phyloP scores from a whole-genome alignment of 2,888 invertebrate genomes.

The Hyppa rectilinea region DNA sequence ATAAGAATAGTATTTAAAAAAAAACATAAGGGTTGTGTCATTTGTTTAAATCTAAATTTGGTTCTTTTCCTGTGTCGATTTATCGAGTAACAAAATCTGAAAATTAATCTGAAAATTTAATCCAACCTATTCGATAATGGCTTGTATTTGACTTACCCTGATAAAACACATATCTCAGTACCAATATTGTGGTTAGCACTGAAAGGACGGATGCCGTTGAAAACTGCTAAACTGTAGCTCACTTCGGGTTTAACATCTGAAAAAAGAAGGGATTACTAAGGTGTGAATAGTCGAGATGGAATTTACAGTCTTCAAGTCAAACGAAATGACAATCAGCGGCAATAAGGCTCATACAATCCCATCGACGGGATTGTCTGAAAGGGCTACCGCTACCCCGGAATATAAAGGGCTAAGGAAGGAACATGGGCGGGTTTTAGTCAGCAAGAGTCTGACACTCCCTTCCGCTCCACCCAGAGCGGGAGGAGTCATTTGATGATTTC shows the following conservation, averaged over 20 bases:
- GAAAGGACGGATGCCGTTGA: constrained; percentile 72
- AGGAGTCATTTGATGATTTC: too few relatives aligned
- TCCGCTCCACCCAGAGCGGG: too few relatives aligned
- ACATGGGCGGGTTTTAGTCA: too few relatives aligned
- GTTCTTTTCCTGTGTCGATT: background rate
- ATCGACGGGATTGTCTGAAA: too few relatives aligned
- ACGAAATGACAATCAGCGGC: background rate
- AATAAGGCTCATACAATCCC: too few relatives aligned
- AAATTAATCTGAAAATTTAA: background rate
- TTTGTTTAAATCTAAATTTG: background rate
- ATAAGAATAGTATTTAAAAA: too few relatives aligned
- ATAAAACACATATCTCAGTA: constrained; percentile 72
- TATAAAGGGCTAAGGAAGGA: too few relatives aligned
- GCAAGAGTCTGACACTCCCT: too few relatives aligned
- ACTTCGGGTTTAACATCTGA: constrained; percentile 68
- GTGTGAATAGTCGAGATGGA: too few relatives aligned
- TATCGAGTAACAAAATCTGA: background rate
- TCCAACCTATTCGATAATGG: background rate
- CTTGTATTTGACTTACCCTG: constrained; percentile 70
- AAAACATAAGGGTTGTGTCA: too few relatives aligned
- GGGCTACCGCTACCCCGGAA: too few relatives aligned
- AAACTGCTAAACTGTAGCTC: constrained; percentile 76
- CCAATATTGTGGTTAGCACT: constrained; percentile 72
- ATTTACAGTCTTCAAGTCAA: background rate
- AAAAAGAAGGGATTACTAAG: constrained; percentile 20